Conservation (phyloP, 2,888 invertebrate genomes). For the Electrophaes corylata region DNA sequence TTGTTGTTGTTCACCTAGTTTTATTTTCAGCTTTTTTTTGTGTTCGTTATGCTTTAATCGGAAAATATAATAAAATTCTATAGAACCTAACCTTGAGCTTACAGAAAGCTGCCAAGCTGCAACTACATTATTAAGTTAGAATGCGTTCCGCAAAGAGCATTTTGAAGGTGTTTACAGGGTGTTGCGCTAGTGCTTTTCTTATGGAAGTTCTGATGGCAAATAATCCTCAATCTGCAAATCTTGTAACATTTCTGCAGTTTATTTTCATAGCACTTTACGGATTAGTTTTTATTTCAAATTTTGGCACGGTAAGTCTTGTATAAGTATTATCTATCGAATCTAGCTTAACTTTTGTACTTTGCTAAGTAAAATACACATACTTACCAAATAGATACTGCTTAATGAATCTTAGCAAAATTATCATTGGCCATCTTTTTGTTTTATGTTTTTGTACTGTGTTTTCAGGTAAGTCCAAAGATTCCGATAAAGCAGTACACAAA, state of each 20-base stretch:
- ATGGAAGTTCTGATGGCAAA: conserved; percentile 77
- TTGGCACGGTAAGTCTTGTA: conserved; percentile 61
- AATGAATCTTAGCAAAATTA: too few species aligned
- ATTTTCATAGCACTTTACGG: conserved; percentile 70
- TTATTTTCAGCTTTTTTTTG: too few species aligned
- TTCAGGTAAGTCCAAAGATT: conserved; percentile 74
- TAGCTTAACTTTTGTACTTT: too few species aligned
- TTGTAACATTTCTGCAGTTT: conserved; percentile 75
- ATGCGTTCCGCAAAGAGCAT: conserved; percentile 58
- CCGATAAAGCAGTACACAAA: conserved; percentile 70
- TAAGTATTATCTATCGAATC: neutral
- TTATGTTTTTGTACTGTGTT: conserved; percentile 38
- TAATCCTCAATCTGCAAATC: conserved; percentile 65
- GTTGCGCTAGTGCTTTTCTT: conserved; percentile 70
- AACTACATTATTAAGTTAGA: too few species aligned
- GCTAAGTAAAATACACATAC: too few species aligned
- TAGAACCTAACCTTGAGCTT: too few species aligned
- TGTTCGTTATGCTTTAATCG: too few species aligned
- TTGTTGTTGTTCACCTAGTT: too few species aligned
- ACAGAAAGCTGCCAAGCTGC: too few species aligned
- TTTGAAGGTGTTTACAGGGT: conserved; percentile 65
- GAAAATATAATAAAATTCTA: too few species aligned
- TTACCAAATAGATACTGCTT: too few species aligned
- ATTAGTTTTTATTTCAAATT: conserved; percentile 61
- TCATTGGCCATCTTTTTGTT: neutral